A percentile compares a stretch with the other conserved stretches of the same genome.
phyloP scores from a whole-genome alignment of 2,888 invertebrate genomes.

The Mycalesis mineus region DNA sequence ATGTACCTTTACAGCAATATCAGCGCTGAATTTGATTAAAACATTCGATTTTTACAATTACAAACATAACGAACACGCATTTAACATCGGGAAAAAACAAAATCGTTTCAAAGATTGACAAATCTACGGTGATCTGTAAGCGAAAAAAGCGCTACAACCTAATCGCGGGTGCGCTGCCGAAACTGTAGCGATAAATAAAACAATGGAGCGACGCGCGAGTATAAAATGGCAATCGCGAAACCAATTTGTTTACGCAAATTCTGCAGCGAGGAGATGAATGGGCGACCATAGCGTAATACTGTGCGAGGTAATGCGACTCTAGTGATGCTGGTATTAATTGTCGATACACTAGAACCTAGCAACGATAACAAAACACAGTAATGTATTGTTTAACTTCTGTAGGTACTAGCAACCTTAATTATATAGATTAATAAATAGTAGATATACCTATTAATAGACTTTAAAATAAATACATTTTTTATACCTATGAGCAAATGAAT shows the following conservation, averaged over 20 bases:
- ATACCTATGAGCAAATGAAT: no score
- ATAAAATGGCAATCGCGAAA: conserved; percentile 79
- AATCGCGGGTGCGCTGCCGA: conserved; percentile 72
- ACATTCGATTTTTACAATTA: not conserved
- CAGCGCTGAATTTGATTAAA: not conserved
- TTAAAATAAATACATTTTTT: no score
- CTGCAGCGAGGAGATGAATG: conserved; percentile 77
- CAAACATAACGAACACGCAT: not conserved
- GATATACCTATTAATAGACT: no score
- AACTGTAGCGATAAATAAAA: conserved; percentile 77
- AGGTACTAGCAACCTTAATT: no score
- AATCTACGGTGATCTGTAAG: conserved; percentile 66
- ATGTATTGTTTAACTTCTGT: no score
- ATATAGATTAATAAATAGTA: no score
- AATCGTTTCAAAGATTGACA: conserved; percentile 57
- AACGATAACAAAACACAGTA: not conserved
- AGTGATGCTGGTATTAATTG: conserved; percentile 38
- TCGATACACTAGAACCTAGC: conserved; percentile 9
- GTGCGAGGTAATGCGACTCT: conserved; percentile 57
- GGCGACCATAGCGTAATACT: conserved; percentile 75
- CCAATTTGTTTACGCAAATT: conserved; percentile 80
- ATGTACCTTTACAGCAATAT: no score
- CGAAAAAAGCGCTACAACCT: conserved; percentile 73
- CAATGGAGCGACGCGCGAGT: conserved; percentile 75
- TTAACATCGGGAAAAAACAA: conserved; percentile 17